Evolutionary conservation across 2,888 invertebrate genomes (phyloP).

Genomic region (Gastracanthus pulcherrimus): DNA sequence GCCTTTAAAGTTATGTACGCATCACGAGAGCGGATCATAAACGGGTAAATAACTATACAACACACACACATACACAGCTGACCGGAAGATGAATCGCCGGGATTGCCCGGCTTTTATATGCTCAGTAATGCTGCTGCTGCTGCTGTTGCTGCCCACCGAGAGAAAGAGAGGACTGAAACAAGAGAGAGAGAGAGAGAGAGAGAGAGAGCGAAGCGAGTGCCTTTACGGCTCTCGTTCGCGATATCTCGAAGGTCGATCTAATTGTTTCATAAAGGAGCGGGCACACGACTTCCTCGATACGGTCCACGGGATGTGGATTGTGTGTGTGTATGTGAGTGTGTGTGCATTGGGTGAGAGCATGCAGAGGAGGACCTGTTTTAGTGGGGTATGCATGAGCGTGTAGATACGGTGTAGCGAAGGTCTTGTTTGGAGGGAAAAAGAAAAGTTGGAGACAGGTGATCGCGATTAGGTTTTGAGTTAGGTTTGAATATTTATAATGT

Average conservation of each 20-base stretch:
- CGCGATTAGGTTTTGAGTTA: background rate
- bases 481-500: too few species aligned
- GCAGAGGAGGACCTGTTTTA: background rate
- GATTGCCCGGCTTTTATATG: constrained; percentile 67
- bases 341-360: too few species aligned
- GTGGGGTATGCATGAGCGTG: background rate
- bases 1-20: constrained; percentile 65
- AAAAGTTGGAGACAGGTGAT: constrained; percentile 15
- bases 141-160: constrained; percentile 48
- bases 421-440: background rate
- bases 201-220: constrained; percentile 43
- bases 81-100: constrained; percentile 67
- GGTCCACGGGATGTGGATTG: too few species aligned
- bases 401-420: background rate
- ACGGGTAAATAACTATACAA: constrained; percentile 69
- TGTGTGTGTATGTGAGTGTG: too few species aligned
- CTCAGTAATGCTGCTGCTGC: constrained; percentile 17
- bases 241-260: constrained; percentile 67
- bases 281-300: constrained; percentile 21
- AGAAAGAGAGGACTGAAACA: constrained; percentile 33
- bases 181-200: constrained; percentile 16
- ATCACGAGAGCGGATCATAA: constrained; percentile 69
- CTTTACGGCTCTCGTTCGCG: constrained; percentile 49
- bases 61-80: constrained; percentile 56
- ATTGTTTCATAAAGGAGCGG: constrained; percentile 66